Conservation (phyloP, 2,113 vertebrate genomes). For the Pelmatolapia mariae region DNA sequence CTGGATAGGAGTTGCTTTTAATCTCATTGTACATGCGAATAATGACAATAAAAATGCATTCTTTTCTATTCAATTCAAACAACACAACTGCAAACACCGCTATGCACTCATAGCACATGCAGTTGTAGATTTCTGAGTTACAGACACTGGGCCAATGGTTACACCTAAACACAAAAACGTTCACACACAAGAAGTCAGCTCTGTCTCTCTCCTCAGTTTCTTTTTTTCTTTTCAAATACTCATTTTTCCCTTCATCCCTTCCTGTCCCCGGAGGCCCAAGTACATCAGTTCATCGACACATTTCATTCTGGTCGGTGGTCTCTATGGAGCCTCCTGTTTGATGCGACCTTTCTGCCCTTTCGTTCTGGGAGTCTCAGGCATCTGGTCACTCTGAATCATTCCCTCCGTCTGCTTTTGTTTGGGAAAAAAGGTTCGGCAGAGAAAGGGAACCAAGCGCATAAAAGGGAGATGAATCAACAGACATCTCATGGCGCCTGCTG, state of each 20-base stretch:
- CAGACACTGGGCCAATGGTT: neutral
- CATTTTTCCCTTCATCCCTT: slow-evolving; percentile 39
- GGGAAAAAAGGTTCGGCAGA: slow-evolving; percentile 29
- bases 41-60: neutral
- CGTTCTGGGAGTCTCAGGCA: slow-evolving; percentile 46
- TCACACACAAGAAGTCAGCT: neutral
- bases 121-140: neutral
- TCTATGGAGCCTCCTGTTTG: slow-evolving; percentile 61
- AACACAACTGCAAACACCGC: neutral
- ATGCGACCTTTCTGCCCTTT: slow-evolving; percentile 64
- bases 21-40: neutral
- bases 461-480: slow-evolving; percentile 53
- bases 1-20: neutral
- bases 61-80: neutral
- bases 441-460: slow-evolving; percentile 34
- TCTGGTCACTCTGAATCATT: slow-evolving; percentile 66
- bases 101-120: neutral
- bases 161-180: neutral
- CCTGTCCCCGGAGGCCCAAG: slow-evolving; percentile 12
- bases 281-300: slow-evolving; percentile 60
- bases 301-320: slow-evolving; percentile 50
- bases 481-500: slow-evolving; percentile 47
- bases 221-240: slow-evolving; percentile 24
- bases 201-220: neutral
- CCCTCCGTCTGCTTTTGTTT: slow-evolving; percentile 57